phyloP scores from a whole-genome alignment of 2,113 vertebrate species.

The human region GRCh38 chr9:131597001-131597500 shows the following conservation, averaged over 20 bases:
- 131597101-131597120: neutral
- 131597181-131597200: neutral
- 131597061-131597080: neutral
- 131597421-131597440: constrained; percentile 35
- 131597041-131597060: neutral
- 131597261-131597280: neutral
- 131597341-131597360: constrained; percentile 13
- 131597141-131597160: neutral
- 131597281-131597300: neutral
- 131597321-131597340: constrained; percentile 51
- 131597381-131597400: constrained; percentile 35
- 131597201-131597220: neutral
- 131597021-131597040: neutral
- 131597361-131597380: constrained; percentile 2
- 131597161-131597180: rapidly evolving
- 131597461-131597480: neutral
- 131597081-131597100: neutral
- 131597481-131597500: neutral
- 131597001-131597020: neutral
- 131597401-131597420: neutral
- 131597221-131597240: neutral
- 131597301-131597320: constrained; percentile 57
- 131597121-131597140: neutral
- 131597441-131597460: neutral
- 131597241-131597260: neutral